phyloP scores from a whole-genome alignment of 2,797 vertebrate genomes.

The Leucoraja ocellata region DNA sequence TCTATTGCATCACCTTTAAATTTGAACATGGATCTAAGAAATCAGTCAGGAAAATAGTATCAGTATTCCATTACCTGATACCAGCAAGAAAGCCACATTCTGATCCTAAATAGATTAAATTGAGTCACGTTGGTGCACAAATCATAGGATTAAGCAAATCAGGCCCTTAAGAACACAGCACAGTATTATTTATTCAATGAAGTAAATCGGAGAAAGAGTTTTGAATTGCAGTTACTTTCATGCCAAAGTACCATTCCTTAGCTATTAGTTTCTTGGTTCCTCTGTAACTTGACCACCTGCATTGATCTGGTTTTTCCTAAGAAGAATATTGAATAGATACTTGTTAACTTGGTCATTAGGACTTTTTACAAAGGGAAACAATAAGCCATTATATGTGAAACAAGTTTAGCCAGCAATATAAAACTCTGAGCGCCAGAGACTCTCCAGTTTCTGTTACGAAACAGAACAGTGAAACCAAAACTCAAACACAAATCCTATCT shows the following conservation, averaged over 20 bases:
- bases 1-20: background rate
- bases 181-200: conserved; percentile 8
- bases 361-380: background rate
- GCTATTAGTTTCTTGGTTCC: background rate
- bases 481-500: background rate
- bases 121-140: background rate
- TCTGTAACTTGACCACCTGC: conserved; percentile 16
- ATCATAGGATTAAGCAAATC: conserved; percentile 17
- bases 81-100: background rate
- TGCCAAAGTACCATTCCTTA: background rate
- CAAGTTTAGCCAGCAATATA: background rate
- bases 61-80: background rate
- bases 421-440: background rate
- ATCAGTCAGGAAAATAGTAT: background rate
- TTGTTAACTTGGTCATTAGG: conserved; percentile 9
- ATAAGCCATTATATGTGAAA: background rate
- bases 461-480: background rate
- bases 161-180: background rate
- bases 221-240: conserved; percentile 21
- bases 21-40: background rate
- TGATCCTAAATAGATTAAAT: background rate
- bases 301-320: background rate
- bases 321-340: background rate
- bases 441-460: conserved; percentile 16
- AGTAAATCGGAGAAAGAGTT: background rate